phyloP scores from a whole-genome alignment of 2,113 vertebrate genomes.

The Alouatta palliata region DNA sequence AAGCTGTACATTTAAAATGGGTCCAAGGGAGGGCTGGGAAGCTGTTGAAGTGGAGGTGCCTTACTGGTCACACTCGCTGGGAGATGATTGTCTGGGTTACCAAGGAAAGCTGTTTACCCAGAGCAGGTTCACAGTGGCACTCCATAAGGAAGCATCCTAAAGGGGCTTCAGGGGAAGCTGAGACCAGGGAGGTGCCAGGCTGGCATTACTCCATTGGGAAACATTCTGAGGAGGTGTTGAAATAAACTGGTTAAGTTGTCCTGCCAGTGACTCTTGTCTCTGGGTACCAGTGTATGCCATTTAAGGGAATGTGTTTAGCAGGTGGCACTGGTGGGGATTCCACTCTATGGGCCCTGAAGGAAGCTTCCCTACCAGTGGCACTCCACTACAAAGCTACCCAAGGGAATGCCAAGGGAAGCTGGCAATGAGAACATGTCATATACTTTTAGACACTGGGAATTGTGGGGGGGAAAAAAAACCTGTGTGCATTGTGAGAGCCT shows the following conservation, averaged over 20 bases:
- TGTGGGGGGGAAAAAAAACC: background rate
- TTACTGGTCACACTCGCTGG: background rate
- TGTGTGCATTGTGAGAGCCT: background rate
- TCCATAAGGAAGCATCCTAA: background rate
- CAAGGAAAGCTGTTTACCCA: background rate
- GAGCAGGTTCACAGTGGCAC: background rate
- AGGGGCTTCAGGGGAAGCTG: background rate
- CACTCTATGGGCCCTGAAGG: background rate
- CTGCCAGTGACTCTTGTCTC: background rate
- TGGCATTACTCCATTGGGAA: background rate
- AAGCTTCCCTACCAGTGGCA: background rate
- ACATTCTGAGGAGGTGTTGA: background rate
- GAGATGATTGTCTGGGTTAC: background rate
- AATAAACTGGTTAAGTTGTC: background rate
- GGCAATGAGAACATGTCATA: background rate
- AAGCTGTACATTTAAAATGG: too few species aligned
- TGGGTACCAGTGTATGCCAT: background rate
- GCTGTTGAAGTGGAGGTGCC: background rate
- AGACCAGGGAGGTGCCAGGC: background rate
- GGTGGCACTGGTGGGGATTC: background rate
- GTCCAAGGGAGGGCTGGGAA: background rate
- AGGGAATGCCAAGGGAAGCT: background rate
- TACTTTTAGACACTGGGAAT: background rate
- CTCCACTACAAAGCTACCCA: background rate
- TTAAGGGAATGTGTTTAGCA: background rate